These are phyloP conservation scores for Linyphia triangularis DNA, from an alignment of 2,888 invertebrate genomes.

Conservation along the genomic window DNA sequence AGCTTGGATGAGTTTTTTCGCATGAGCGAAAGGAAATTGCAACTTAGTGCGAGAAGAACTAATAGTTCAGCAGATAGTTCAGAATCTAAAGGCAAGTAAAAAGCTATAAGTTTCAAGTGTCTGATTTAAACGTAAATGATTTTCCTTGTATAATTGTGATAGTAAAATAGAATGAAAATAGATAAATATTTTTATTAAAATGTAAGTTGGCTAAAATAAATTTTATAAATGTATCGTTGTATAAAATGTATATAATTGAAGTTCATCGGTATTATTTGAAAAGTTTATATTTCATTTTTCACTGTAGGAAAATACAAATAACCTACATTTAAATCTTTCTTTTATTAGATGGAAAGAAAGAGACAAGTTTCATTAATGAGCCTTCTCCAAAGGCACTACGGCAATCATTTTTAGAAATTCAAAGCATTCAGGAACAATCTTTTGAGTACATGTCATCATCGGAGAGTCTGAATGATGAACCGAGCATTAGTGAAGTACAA, in stretches of 20 bases:
- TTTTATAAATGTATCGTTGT: too few species aligned
- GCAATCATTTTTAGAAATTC: conserved; percentile 72
- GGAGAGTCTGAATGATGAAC: conserved; percentile 69
- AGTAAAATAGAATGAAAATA: too few species aligned
- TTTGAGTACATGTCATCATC: conserved; percentile 75
- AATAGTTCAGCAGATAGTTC: conserved; percentile 42
- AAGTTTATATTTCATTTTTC: too few species aligned
- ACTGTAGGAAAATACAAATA: too few species aligned
- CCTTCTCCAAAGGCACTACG: conserved; percentile 57
- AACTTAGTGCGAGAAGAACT: conserved; percentile 46
- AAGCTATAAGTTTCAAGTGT: too few species aligned
- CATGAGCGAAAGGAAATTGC: conserved; percentile 84
- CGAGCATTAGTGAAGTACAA: conserved; percentile 65
- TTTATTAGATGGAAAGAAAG: conserved; percentile 36
- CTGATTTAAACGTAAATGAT: too few species aligned
- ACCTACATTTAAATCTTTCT: too few species aligned
- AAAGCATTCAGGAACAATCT: conserved; percentile 74
- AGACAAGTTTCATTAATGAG: conserved; percentile 67
- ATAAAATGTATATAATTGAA: too few species aligned
- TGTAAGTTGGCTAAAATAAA: too few species aligned
- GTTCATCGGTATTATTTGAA: too few species aligned
- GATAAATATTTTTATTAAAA: too few species aligned
- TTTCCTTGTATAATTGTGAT: too few species aligned
- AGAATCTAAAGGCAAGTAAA: conserved; percentile 30
- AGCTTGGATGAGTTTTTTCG: conserved; percentile 88